phyloP scores from a whole-genome alignment of 2,113 vertebrate species.

The Scatophagus argus region DNA sequence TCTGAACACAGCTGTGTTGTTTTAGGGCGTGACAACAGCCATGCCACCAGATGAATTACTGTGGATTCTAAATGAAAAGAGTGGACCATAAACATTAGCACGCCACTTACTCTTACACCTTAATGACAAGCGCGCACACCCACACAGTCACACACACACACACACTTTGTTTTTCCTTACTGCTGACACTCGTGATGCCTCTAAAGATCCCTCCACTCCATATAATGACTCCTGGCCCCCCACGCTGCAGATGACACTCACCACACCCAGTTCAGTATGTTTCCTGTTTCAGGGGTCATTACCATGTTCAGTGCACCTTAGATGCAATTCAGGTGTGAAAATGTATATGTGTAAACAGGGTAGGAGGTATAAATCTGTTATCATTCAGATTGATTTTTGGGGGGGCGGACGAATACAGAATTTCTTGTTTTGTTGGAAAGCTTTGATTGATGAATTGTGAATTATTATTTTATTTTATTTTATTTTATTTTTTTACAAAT shows the following conservation, averaged over 20 bases:
- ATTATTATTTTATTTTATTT: too few species aligned
- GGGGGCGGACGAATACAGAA: neutral
- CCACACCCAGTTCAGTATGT: conserved; percentile 49
- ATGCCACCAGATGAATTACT: conserved; percentile 85
- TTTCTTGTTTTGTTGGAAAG: neutral
- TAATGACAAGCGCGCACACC: neutral
- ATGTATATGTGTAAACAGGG: conserved; percentile 33
- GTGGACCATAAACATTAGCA: conserved; percentile 44
- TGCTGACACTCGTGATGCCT: conserved; percentile 31
- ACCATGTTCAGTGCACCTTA: conserved; percentile 67
- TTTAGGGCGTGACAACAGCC: conserved; percentile 84
- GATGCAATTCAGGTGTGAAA: conserved; percentile 61
- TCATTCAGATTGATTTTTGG: conserved; percentile 4
- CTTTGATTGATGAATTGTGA: neutral
- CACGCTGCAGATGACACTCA: conserved; percentile 25
- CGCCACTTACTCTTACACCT: conserved; percentile 42
- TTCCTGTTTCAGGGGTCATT: conserved; percentile 72
- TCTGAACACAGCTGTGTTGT: conserved; percentile 81
- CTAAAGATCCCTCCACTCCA: conserved; percentile 46
- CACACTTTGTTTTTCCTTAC: neutral
- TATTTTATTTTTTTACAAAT: too few species aligned
- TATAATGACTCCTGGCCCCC: conserved; percentile 39
- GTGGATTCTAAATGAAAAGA: conserved; percentile 60
- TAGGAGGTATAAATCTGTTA: neutral
- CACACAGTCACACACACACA: neutral